Evolutionary conservation across 2,888 invertebrate species (phyloP).

Genomic region (Incurvaria masculella): DNA sequence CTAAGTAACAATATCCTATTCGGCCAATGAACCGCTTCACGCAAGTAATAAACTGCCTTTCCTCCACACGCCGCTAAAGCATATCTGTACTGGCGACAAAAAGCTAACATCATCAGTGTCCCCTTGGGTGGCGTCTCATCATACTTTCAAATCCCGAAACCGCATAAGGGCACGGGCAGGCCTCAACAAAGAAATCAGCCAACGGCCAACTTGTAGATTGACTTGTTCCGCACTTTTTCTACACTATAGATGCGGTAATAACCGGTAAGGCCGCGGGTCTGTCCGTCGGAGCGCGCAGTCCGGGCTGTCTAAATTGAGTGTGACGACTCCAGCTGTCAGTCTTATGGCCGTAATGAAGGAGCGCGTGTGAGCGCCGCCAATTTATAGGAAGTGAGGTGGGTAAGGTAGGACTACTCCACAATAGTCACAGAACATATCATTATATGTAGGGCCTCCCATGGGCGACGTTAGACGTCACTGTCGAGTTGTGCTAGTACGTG

Average conservation of each 20-base stretch:
- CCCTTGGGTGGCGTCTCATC: not conserved
- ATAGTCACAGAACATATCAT: too few species aligned
- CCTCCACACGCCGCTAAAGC: not conserved
- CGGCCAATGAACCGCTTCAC: too few species aligned
- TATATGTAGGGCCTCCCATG: too few species aligned
- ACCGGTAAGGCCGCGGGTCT: not conserved
- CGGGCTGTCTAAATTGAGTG: not conserved
- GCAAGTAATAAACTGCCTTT: too few species aligned
- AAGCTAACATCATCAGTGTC: not conserved
- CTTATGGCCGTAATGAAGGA: not conserved
- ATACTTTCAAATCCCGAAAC: not conserved
- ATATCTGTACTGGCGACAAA: not conserved
- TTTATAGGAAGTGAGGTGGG: not conserved
- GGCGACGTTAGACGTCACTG: too few species aligned
- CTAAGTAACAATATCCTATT: too few species aligned
- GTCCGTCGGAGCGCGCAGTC: too few species aligned
- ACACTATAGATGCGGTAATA: not conserved
- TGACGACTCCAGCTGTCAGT: not conserved
- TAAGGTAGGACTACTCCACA: too few species aligned
- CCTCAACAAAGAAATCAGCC: not conserved
- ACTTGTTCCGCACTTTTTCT: not conserved
- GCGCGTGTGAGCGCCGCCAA: not conserved
- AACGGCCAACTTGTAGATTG: not conserved
- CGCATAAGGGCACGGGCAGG: not conserved
- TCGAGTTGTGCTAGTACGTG: too few species aligned